phyloP scores from a whole-genome alignment of 2,797 vertebrate species.

The Parambassis ranga region DNA sequence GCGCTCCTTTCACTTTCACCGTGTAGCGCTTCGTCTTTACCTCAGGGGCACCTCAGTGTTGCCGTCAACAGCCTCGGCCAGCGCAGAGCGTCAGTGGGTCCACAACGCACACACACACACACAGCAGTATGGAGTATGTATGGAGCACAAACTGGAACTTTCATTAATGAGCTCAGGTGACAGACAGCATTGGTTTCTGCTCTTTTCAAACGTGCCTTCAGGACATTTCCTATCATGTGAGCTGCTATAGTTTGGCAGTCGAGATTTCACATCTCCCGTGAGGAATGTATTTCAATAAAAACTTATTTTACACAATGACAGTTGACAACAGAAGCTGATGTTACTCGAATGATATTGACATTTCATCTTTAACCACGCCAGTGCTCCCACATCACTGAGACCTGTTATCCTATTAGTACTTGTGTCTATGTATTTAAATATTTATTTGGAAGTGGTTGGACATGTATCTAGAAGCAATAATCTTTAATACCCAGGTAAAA shows the following conservation, averaged over 20 bases:
- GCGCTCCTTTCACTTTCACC: constrained; percentile 69
- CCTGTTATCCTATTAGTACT: no score
- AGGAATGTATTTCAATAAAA: no score
- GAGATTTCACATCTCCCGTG: background rate
- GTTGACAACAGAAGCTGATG: no score
- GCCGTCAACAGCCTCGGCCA: constrained; percentile 23
- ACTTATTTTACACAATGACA: no score
- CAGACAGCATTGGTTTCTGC: background rate
- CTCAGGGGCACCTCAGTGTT: constrained; percentile 39
- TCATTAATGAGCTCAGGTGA: constrained; percentile 29
- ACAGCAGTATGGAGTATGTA: constrained; percentile 10
- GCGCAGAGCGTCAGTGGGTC: constrained; percentile 37
- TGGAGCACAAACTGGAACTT: constrained; percentile 60
- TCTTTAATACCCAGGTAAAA: no score
- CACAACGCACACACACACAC: constrained; percentile 41
- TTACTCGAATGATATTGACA: no score
- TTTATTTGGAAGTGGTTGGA: no score
- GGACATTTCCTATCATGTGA: constrained; percentile 39
- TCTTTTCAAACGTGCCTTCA: constrained; percentile 33
- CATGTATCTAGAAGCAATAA: no score
- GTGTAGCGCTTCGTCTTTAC: constrained; percentile 36
- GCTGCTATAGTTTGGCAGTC: background rate
- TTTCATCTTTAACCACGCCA: no score
- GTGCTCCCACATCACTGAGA: no score
- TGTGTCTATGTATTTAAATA: no score